Percentiles rank a stretch among this genome's conserved stretches.
These are phyloP conservation scores for Parnassius smintheus DNA, from an alignment of 2,888 invertebrate species.

Conservation along the genomic window DNA sequence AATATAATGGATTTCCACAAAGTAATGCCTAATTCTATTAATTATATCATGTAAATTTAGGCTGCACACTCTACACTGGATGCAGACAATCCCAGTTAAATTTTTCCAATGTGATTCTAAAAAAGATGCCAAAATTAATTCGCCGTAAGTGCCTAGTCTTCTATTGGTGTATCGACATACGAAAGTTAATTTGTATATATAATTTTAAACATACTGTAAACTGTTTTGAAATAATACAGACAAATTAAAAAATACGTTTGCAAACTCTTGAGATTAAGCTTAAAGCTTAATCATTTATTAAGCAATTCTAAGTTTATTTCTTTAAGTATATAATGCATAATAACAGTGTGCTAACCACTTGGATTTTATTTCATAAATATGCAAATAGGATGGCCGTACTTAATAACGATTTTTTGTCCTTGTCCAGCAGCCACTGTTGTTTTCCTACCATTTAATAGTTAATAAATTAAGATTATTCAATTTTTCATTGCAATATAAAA, in stretches of 20 bases:
- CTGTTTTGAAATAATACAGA: neutral
- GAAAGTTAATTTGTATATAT: conserved; percentile 4
- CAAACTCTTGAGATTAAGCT: neutral
- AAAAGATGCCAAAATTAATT: conserved; percentile 58
- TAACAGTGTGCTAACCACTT: neutral
- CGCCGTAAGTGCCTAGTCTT: conserved; percentile 74
- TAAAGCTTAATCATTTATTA: neutral
- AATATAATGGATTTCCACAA: no score
- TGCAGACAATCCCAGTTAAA: no score
- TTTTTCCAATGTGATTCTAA: conserved; percentile 18
- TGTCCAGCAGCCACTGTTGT: neutral
- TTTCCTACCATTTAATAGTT: neutral
- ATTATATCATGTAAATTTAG: no score
- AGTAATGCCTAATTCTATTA: no score
- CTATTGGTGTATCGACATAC: conserved; percentile 33
- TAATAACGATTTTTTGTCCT: conserved; percentile 1
- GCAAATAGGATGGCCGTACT: conserved; percentile 6
- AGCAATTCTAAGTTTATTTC: neutral
- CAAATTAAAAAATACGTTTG: neutral
- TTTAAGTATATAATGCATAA: neutral
- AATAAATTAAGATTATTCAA: no score
- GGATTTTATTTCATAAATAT: conserved; percentile 6
- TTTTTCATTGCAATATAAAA: no score
- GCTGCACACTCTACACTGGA: no score
- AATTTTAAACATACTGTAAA: conserved; percentile 4